A percentile compares a stretch with the other conserved stretches of the same genome.
Conservation (phyloP, 2,888 invertebrate species). For the Dryobota labecula region DNA sequence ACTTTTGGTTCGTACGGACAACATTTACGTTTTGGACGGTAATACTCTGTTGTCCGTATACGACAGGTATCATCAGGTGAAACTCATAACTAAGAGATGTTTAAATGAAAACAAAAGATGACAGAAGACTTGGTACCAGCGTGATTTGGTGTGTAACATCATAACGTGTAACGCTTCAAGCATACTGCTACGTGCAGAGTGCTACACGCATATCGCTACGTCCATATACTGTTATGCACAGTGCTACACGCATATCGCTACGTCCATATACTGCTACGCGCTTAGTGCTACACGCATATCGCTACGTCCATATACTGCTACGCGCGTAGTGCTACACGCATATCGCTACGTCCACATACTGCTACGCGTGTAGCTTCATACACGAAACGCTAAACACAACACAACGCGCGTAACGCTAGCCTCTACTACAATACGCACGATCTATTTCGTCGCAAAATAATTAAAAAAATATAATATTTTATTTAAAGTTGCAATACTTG, state of each 20-base stretch:
- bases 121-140: neutral
- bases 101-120: neutral
- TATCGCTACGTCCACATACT: neutral
- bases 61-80: neutral
- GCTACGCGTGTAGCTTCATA: neutral
- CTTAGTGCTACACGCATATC: neutral
- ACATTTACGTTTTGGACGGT: neutral
- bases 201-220: neutral
- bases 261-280: neutral
- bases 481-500: conserved; percentile 16
- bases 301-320: neutral
- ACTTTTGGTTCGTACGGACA: neutral
- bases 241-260: neutral
- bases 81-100: neutral
- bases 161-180: neutral
- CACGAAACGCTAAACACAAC: neutral
- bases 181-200: neutral
- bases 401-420: no score
- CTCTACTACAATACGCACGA: neutral
- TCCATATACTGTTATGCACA: neutral
- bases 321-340: neutral
- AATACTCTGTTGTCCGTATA: no score
- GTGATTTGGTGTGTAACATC: no score
- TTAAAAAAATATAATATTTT: neutral
- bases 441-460: neutral